Percentiles rank a stretch among this genome's conserved stretches.
Evolutionary conservation across 2,888 invertebrate species (phyloP).

Genomic region (Nephrotoma guestfalica): DNA sequence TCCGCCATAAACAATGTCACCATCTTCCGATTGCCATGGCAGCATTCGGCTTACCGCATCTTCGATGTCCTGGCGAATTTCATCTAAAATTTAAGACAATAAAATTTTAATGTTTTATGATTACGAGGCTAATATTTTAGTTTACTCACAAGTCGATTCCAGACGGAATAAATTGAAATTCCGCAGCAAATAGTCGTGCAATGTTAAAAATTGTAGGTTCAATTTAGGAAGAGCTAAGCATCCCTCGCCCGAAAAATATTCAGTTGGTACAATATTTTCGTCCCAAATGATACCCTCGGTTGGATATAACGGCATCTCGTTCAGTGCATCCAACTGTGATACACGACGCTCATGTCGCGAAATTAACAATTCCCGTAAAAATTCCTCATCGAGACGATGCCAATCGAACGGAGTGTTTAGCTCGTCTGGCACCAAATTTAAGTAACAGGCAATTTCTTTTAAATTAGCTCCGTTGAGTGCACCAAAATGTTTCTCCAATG

Average conservation of each 20-base stretch:
- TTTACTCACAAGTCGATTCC: slow-evolving; percentile 84
- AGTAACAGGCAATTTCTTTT: slow-evolving; percentile 69
- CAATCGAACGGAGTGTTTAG: slow-evolving; percentile 44
- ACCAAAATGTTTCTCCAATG: slow-evolving; percentile 72
- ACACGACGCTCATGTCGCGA: slow-evolving; percentile 76
- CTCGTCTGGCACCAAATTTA: slow-evolving; percentile 74
- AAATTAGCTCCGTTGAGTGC: slow-evolving; percentile 55
- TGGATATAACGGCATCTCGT: slow-evolving; percentile 97
- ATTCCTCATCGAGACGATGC: slow-evolving; percentile 65
- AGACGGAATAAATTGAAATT: slow-evolving; percentile 96
- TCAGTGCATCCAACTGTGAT: slow-evolving; percentile 87
- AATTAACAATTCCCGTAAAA: slow-evolving; percentile 71
- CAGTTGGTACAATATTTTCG: slow-evolving; percentile 95
- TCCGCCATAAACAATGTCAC: slow-evolving; percentile 79
- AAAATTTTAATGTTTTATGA: not conserved
- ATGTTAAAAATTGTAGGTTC: slow-evolving; percentile 92
- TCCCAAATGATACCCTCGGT: slow-evolving; percentile 98
- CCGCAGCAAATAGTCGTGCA: slow-evolving; percentile 92
- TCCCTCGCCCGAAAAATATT: slow-evolving; percentile 92
- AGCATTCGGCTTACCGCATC: slow-evolving; percentile 89
- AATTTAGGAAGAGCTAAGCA: slow-evolving; percentile 93
- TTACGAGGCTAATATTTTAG: not conserved
- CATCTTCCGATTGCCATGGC: slow-evolving; percentile 89
- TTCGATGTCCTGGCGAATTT: slow-evolving; percentile 97
- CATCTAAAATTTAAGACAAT: slow-evolving; percentile 47